These are phyloP conservation scores for Abrostola tripartita DNA, from an alignment of 2,888 invertebrate genomes.

Conservation along the genomic window DNA sequence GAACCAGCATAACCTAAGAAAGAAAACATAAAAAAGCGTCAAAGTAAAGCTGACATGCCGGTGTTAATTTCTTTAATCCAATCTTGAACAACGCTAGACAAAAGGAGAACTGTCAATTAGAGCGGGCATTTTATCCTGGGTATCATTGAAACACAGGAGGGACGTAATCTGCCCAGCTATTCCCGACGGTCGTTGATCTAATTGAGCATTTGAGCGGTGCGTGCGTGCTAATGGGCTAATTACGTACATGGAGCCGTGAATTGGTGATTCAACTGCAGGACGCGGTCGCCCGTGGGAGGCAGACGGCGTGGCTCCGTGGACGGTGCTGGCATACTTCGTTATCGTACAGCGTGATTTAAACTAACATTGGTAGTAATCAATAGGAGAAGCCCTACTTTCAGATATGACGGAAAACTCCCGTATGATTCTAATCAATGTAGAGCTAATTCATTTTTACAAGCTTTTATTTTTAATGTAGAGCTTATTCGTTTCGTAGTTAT, in stretches of 20 bases:
- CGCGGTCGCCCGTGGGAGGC: constrained; percentile 82
- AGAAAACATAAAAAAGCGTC: constrained; percentile 41
- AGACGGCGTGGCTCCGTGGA: constrained; percentile 85
- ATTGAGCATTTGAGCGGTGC: constrained; percentile 87
- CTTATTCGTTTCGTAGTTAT: too few relatives aligned
- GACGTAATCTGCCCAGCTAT: constrained; percentile 78
- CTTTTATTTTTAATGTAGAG: too few relatives aligned
- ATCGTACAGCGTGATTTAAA: constrained; percentile 60
- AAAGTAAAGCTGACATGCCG: constrained; percentile 30
- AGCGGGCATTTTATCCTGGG: constrained; percentile 68
- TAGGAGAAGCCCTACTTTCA: neutral
- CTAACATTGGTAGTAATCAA: constrained; percentile 49
- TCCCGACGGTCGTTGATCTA: constrained; percentile 84
- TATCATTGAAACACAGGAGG: constrained; percentile 73
- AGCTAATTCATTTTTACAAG: too few relatives aligned
- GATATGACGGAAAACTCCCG: too few relatives aligned
- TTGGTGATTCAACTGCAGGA: constrained; percentile 85
- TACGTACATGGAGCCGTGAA: constrained; percentile 81
- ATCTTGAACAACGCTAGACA: constrained; percentile 53
- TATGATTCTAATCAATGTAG: too few relatives aligned
- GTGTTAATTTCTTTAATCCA: constrained; percentile 51
- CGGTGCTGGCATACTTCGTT: constrained; percentile 64
- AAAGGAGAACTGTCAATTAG: constrained; percentile 71
- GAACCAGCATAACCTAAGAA: constrained; percentile 33
- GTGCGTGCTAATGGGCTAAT: constrained; percentile 87